A percentile compares a stretch with the other conserved stretches of the same genome.
Conservation (phyloP, 2,113 vertebrate genomes). For the Psephotus haematonotus region DNA sequence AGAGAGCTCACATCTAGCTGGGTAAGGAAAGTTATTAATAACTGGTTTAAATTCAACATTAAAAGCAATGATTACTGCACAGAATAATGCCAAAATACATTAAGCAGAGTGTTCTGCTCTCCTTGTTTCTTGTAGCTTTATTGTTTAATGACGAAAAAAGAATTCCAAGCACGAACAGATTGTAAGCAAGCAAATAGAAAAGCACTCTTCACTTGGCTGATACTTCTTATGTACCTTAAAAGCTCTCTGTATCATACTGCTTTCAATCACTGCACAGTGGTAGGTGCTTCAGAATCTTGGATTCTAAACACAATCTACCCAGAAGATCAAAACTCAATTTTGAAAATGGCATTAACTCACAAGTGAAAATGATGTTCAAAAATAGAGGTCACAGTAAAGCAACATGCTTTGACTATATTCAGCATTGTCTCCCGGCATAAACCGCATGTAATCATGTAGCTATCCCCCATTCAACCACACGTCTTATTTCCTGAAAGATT, state of each 20-base stretch:
- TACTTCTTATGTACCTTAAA: conserved; percentile 64
- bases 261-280: conserved; percentile 65
- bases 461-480: background rate
- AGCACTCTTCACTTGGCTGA: conserved; percentile 51
- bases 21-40: background rate
- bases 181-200: conserved; percentile 64
- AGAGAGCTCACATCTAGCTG: background rate
- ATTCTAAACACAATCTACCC: conserved; percentile 67
- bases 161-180: conserved; percentile 62
- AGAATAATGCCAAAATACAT: conserved; percentile 18
- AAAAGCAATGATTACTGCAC: background rate
- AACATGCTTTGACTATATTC: conserved; percentile 35
- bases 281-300: conserved; percentile 53
- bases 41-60: background rate
- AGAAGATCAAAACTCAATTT: conserved; percentile 71
- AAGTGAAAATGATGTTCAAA: conserved; percentile 67
- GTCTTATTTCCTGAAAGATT: conserved; percentile 27
- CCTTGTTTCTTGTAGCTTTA: conserved; percentile 8
- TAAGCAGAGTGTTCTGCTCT: background rate
- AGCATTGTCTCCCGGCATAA: background rate
- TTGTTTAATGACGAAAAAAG: conserved; percentile 67
- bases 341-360: conserved; percentile 68
- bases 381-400: conserved; percentile 51
- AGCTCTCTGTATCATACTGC: conserved; percentile 61
- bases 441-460: conserved; percentile 1